Conservation (phyloP, 2,888 invertebrate genomes). For the Deilephila porcellus region DNA sequence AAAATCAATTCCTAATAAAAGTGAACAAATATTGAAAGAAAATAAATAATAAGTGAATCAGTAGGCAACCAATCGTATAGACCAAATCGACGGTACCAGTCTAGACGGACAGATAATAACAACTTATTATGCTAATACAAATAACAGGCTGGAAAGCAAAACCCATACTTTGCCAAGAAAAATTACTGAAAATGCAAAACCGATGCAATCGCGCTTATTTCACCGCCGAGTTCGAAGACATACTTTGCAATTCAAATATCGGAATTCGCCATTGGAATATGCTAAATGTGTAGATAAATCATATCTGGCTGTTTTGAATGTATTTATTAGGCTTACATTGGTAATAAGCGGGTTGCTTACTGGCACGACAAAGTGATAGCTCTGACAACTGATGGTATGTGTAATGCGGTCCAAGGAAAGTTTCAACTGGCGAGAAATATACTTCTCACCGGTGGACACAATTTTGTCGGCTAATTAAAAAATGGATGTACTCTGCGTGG, state of each 20-base stretch:
- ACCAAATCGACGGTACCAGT: background rate
- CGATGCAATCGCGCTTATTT: constrained; percentile 4
- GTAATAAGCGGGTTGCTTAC: too few species aligned
- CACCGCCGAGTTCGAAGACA: background rate
- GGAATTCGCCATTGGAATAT: background rate
- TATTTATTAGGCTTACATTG: background rate
- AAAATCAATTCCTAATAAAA: too few species aligned
- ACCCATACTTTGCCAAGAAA: constrained; percentile 15
- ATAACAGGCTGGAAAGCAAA: constrained; percentile 1
- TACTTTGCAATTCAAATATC: constrained; percentile 7
- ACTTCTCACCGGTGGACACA: too few species aligned
- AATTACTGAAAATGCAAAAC: constrained; percentile 2
- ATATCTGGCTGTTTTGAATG: background rate
- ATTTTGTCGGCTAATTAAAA: too few species aligned
- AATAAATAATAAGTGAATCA: background rate
- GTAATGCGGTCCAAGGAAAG: too few species aligned
- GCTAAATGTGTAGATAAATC: constrained; percentile 1
- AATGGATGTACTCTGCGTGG: too few species aligned
- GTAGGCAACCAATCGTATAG: background rate
- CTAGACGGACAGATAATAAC: constrained; percentile 6
- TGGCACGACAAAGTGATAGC: too few species aligned
- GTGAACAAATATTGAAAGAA: background rate
- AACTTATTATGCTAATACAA: constrained; percentile 23
- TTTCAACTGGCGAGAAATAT: too few species aligned
- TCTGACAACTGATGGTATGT: too few species aligned